Base-by-base conservation (phyloP, 2,888 invertebrate species). In the Euproctis similis region DNA sequence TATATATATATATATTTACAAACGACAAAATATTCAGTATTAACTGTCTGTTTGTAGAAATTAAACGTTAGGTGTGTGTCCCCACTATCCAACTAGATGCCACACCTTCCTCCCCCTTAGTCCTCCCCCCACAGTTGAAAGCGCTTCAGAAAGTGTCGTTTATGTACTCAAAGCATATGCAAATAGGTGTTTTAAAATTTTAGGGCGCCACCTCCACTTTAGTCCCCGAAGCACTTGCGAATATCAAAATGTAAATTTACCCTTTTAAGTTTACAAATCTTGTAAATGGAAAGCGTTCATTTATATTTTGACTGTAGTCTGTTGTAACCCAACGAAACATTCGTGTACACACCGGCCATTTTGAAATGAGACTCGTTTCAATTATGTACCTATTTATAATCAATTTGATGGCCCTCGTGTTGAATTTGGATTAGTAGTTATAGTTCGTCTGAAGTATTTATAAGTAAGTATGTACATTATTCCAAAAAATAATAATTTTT, bases 131-230 rank as follows among this genome's bases (percentile, higher is more conserved):
- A 48, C 49, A 48, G 43, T 52, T 57, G 63, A 74, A 77, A 80
- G 77, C 73, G 73, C 74, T 75, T 43, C 67, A 76, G 80, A 81
- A 76, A 84, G 80, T 77, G 82, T 80, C 82, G 82, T 84, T 84
- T 84, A 82, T 80, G 71, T 81, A 77, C 76, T 75, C 80, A 84
- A 84, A 84, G 82, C 80, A 80, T 82, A 84, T 82, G 82, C 82
- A 82, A 84, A 84, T 84, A 48, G 73, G 68, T 81, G 81, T 81
- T 84, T 84, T 82, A 82, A 84, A 81, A 84, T 81, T 81, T 81
- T 82, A 82, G 82, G 81, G 77, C 72, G 77, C 71, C 73, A 78
- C 75, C 63, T 73, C 71, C 76, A 75, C 70, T 80, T 78, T 74
- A 70, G 73, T 76, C 81, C 73, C 82, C 53, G 64, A 62, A 78